These are phyloP conservation scores for Steatocranus sp. DNA, from an alignment of 2,797 vertebrate species.

Conservation along the genomic window DNA sequence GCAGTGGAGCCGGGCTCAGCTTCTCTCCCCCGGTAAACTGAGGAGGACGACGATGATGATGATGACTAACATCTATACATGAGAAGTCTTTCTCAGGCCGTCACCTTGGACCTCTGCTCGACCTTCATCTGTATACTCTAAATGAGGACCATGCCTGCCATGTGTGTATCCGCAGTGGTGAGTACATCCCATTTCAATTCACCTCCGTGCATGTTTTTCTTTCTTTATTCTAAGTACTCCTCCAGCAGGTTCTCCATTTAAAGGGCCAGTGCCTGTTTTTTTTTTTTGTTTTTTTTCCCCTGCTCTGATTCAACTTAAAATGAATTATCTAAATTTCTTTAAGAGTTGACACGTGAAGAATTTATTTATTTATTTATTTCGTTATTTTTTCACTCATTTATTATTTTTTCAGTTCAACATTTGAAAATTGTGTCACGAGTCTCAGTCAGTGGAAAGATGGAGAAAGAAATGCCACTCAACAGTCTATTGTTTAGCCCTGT, in stretches of 20 bases:
- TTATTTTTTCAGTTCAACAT: background rate
- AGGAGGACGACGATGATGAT: slow-evolving; percentile 29
- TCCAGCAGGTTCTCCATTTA: slow-evolving; percentile 65
- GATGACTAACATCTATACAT: slow-evolving; percentile 54
- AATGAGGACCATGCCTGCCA: slow-evolving; percentile 52
- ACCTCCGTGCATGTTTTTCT: background rate
- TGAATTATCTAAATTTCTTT: background rate
- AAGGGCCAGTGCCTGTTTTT: slow-evolving; percentile 68
- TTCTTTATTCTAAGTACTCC: slow-evolving; percentile 39
- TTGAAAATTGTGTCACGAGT: background rate
- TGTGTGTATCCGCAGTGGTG: slow-evolving; percentile 64
- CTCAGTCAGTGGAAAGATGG: slow-evolving; percentile 15
- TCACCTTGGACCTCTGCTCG: slow-evolving; percentile 44
- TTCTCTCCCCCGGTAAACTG: slow-evolving; percentile 25
- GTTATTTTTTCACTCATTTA: background rate
- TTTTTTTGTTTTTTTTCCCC: slow-evolving; percentile 46
- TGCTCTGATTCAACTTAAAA: slow-evolving; percentile 6
- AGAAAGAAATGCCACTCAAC: slow-evolving; percentile 1
- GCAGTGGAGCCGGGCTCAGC: slow-evolving; percentile 35
- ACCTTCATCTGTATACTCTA: slow-evolving; percentile 4
- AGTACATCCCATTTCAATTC: slow-evolving; percentile 38
- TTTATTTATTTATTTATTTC: background rate
- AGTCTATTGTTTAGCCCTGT: slow-evolving; percentile 22
- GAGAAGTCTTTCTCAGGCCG: slow-evolving; percentile 32
- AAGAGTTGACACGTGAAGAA: background rate